Evolutionary conservation across 30 jellyfish, hydroid and myxozoan species (phyloP).

Genomic region (Catostylus mosaicus): DNA sequence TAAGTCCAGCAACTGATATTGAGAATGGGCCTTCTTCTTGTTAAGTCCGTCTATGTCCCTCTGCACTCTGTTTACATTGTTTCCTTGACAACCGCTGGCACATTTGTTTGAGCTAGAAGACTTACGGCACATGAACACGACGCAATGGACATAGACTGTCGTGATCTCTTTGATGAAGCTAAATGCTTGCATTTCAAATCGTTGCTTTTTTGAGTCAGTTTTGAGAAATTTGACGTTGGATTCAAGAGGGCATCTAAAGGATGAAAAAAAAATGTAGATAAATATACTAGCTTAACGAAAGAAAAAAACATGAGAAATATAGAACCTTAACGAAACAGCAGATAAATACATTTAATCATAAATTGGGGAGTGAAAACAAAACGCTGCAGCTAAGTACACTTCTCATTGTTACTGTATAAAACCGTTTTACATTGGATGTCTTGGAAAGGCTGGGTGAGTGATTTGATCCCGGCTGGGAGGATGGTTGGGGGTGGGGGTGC

Average conservation of each 20-base stretch:
- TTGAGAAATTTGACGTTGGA: slow-evolving; percentile 19
- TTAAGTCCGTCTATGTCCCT: slow-evolving; percentile 14
- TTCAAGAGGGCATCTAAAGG: slow-evolving; percentile 64
- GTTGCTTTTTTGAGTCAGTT: slow-evolving; percentile 27
- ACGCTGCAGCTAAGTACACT: no score
- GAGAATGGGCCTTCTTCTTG: slow-evolving; percentile 12
- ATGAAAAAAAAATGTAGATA: neutral
- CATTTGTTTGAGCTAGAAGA: slow-evolving; percentile 35
- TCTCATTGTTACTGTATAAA: no score
- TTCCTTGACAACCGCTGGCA: slow-evolving; percentile 56
- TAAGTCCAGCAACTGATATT: slow-evolving; percentile 37
- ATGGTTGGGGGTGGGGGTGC: no score
- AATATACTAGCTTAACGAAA: neutral
- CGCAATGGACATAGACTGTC: slow-evolving; percentile 56
- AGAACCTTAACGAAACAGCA: no score
- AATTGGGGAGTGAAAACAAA: no score
- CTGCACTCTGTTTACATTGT: slow-evolving; percentile 47
- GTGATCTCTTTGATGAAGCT: slow-evolving; percentile 32
- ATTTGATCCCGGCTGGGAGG: no score
- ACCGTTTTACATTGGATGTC: no score
- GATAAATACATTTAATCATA: no score
- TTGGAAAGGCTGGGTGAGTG: no score
- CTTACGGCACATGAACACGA: slow-evolving; percentile 60
- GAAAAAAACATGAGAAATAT: no score
- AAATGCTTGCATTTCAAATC: slow-evolving; percentile 57